phyloP scores from a whole-genome alignment of 2,797 vertebrate species.

The Neostethus bicornis region DNA sequence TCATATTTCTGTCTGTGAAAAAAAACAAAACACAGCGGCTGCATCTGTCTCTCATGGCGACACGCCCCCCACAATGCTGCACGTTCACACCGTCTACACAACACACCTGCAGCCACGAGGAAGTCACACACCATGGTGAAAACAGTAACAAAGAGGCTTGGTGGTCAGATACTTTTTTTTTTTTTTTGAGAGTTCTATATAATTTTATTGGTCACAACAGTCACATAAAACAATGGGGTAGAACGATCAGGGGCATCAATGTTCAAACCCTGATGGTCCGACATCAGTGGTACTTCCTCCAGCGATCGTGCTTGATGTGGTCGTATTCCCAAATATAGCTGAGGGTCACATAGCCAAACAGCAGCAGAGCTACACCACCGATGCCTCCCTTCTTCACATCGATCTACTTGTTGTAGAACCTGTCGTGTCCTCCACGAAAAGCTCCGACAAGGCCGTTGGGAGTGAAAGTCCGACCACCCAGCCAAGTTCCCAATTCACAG shows the following conservation, averaged over 20 bases:
- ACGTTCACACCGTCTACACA: no score
- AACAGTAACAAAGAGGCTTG: no score
- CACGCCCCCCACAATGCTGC: no score
- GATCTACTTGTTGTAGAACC: conserved; percentile 92
- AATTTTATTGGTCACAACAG: conserved; percentile 78
- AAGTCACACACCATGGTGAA: no score
- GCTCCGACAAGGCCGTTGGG: conserved; percentile 80
- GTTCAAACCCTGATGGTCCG: conserved; percentile 25
- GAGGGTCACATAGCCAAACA: conserved; percentile 83
- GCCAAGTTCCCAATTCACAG: conserved; percentile 87
- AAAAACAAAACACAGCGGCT: no score
- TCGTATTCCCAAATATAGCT: conserved; percentile 90
- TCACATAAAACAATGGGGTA: conserved; percentile 65
- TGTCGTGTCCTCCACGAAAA: conserved; percentile 77
- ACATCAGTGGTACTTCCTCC: conserved; percentile 92
- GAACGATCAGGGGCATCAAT: conserved; percentile 27
- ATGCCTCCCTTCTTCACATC: conserved; percentile 91
- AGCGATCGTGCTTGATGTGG: conserved; percentile 93
- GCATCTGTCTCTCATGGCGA: no score
- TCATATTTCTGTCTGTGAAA: no score
- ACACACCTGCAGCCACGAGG: no score
- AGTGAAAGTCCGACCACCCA: conserved; percentile 84
- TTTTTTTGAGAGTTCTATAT: conserved; percentile 35
- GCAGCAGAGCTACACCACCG: conserved; percentile 86
- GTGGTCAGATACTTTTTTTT: no score